Evolutionary conservation across 2,797 vertebrate genomes (phyloP), one percentile per base, ranked within the genome.

Genomic region (Galago senegalensis): DNA sequence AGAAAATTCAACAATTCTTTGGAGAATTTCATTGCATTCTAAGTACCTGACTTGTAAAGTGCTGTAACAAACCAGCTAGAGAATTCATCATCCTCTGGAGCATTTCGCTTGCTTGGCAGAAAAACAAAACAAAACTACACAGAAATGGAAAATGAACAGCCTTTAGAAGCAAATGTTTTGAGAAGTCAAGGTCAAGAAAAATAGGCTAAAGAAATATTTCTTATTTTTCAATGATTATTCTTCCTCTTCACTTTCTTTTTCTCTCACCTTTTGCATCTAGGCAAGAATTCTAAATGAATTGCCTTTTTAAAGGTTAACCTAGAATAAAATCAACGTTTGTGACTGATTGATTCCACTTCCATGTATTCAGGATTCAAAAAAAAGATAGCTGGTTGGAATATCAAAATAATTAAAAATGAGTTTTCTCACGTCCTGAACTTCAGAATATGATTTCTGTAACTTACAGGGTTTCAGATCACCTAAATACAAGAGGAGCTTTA

Each of bases 61-160:
- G 65, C 84, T 80, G 11, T 96, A 96, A 96, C 89, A 96, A 97
- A 94, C 96, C 89, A 96, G 84, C 91, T 94, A 37, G 96, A 97
- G 95, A 95, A 97, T 97, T 90, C 84, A 85, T 77, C 95, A 87
- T 90, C 65, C 96, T 97, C 95, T 96, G 70, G 96, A 96, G 84
- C 72, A 89, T 95, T 96, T 93, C 37, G 27, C 56, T 91, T 72
- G 58, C 87, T 88, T 92, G 77, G 70, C 60, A 95, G 93, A 95
- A 88, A 94, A 97, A 82, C 91, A 96, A 96, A 96, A 95, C 61
- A 93, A 73, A 92, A 92, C 37, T 87, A 93, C 61, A 60, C 70
- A 83, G 89, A 93, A 96, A 96, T 96, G 70, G 88, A 79, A 97
- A 96, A 93, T 53, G 46, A 95, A 2, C 5, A 86, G 80, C 29